Conservation (phyloP, 2,113 vertebrate species). For the Perccottus glenii region DNA sequence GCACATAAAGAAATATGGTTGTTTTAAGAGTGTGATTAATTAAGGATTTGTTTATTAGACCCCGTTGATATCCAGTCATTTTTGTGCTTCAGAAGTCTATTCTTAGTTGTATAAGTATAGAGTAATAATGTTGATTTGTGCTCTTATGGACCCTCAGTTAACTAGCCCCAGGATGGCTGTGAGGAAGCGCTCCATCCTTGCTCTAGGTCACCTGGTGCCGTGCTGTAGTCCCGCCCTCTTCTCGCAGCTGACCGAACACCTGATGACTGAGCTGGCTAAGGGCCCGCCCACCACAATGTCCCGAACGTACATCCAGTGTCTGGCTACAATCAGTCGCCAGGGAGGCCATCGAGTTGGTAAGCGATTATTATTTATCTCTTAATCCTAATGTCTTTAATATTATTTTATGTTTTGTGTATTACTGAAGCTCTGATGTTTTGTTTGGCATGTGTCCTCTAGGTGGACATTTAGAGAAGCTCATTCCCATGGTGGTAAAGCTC, state of each 20-base stretch:
- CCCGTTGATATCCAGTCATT: neutral
- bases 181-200: constrained; percentile 90
- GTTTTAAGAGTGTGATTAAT: too few relatives aligned
- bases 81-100: too few relatives aligned
- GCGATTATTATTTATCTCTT: constrained; percentile 17
- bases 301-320: constrained; percentile 91
- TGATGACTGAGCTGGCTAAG: constrained; percentile 81
- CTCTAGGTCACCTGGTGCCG: constrained; percentile 89
- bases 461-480: constrained; percentile 89
- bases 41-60: too few relatives aligned
- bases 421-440: neutral
- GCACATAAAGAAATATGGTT: too few relatives aligned
- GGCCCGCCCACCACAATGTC: constrained; percentile 82
- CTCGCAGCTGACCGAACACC: constrained; percentile 88
- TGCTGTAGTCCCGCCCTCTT: constrained; percentile 89
- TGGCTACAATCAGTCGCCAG: constrained; percentile 89
- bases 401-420: too few relatives aligned
- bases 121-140: neutral
- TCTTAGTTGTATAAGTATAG: too few relatives aligned
- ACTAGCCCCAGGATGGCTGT: constrained; percentile 91
- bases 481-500: constrained; percentile 89
- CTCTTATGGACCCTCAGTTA: constrained; percentile 67
- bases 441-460: constrained; percentile 73
- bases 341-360: constrained; percentile 92
- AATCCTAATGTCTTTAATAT: too few relatives aligned